Percentiles rank a stretch among this genome's conserved stretches.
These are phyloP conservation scores for Xiphophorus maculatus DNA, from an alignment of 2,113 vertebrate genomes.

Conservation along the genomic window DNA sequence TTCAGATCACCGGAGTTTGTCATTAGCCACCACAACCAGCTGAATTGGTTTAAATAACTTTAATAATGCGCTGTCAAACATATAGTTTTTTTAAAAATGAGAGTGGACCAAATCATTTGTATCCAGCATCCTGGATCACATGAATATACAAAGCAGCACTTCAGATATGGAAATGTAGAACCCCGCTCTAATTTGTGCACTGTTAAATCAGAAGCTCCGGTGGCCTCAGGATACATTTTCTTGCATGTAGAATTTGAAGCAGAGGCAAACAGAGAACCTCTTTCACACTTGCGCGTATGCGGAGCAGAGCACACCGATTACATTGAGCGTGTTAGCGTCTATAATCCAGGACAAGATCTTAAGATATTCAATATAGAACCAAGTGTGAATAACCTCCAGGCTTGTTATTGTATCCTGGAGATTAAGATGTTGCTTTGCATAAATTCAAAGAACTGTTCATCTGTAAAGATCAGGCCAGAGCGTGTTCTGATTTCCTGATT, in stretches of 20 bases:
- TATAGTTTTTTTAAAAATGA: not conserved
- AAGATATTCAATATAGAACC: not conserved
- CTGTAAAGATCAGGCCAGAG: not conserved
- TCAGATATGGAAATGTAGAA: conserved; percentile 22
- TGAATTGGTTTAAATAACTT: not conserved
- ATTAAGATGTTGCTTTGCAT: not conserved
- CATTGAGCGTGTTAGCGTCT: not conserved
- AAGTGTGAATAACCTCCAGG: not conserved
- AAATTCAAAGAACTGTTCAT: not conserved
- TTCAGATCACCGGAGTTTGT: not conserved
- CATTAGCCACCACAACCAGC: not conserved
- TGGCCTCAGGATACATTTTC: conserved; percentile 61
- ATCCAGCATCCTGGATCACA: not conserved
- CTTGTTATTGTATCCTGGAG: not conserved
- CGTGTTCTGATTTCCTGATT: not conserved
- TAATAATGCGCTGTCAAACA: not conserved
- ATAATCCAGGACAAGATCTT: not conserved
- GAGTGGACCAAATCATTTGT: not conserved
- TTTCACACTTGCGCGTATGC: conserved; percentile 13
- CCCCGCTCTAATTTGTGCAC: conserved; percentile 23
- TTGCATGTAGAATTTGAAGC: conserved; percentile 59
- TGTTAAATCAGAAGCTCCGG: conserved; percentile 33
- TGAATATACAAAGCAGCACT: not conserved
- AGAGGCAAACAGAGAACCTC: conserved; percentile 29
- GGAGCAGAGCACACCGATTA: not conserved